These are phyloP conservation scores for Morpho deidamia DNA, from an alignment of 2,888 invertebrate genomes.

Conservation along the genomic window DNA sequence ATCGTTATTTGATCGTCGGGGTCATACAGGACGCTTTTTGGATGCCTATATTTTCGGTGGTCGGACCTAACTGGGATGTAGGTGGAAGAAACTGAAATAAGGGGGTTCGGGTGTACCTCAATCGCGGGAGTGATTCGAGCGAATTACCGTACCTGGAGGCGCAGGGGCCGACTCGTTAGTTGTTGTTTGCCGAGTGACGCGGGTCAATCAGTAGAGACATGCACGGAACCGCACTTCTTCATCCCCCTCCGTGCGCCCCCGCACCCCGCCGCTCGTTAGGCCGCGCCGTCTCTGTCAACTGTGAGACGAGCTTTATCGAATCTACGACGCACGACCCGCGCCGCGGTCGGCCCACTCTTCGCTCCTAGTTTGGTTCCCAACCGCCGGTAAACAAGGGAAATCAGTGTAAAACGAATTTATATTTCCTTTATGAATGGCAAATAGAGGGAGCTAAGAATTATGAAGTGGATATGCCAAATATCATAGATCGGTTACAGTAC, in stretches of 20 bases:
- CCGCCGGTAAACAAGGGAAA: conserved; percentile 74
- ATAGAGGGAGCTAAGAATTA: conserved; percentile 34
- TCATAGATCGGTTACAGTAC: conserved; percentile 9
- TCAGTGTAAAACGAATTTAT: conserved; percentile 70
- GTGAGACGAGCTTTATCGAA: conserved; percentile 76
- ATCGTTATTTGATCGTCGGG: too few relatives aligned
- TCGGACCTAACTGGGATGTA: too few relatives aligned
- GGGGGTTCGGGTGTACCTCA: too few relatives aligned
- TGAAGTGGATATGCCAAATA: conserved; percentile 6
- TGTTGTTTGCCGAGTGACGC: conserved; percentile 79
- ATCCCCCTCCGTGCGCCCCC: conserved; percentile 40
- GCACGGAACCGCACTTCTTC: conserved; percentile 79
- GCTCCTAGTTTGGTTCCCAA: conserved; percentile 65
- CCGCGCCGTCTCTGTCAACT: conserved; percentile 76
- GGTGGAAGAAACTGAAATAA: too few relatives aligned
- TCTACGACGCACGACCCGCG: conserved; percentile 76
- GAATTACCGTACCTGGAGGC: conserved; percentile 69
- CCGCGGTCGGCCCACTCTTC: conserved; percentile 71
- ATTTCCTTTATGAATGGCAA: conserved; percentile 47
- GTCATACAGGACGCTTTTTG: too few relatives aligned
- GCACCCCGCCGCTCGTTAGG: conserved; percentile 55
- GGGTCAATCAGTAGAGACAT: conserved; percentile 79
- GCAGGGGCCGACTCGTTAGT: conserved; percentile 75
- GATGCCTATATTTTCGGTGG: too few relatives aligned
- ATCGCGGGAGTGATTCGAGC: conserved; percentile 68